Evolutionary conservation across 2,888 invertebrate species (phyloP), one percentile per base, ranked within the genome.

Genomic region (Caenorhabditis uteleia): DNA sequence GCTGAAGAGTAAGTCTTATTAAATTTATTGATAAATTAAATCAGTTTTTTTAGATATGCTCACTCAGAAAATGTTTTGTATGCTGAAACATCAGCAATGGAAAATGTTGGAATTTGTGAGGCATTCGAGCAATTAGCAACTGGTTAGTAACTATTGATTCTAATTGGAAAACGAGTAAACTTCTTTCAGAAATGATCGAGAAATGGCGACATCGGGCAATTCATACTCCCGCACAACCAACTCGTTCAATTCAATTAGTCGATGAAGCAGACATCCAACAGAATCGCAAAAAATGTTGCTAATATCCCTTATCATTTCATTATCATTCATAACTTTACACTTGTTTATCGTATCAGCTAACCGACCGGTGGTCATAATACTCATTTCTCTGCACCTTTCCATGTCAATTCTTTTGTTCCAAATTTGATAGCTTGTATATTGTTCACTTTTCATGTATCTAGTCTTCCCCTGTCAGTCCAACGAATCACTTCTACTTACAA

Each of bases 21-120:
- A n/a, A n/a, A n/a, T n/a, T n/a, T n/a, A n/a, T n/a, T n/a, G n/a
- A n/a, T n/a, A n/a, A n/a, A n/a, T n/a, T n/a, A n/a, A n/a, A n/a
- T n/a, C n/a, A n/a, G n/a, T n/a, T n/a, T n/a, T n/a, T n/a, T n/a
- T n/a, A n/a, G n/a, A 90, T 93, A 85, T 77, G 85, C 86, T 16
- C 75, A 78, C 27, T 84, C 85, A 16, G 86, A 87, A 8, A 84
- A 84, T 27, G 86, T 86, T n/a, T 77, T 76, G 50, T 86, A 86
- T 75, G 83, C 79, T 75, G 85, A 85, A 57, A 84, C 85, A 36
- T 86, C 86, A 34, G 86, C 86, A 18, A 86, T 86, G 72, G 77
- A 85, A 39, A 86, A 85, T 29, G 34, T 50, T 16, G 72, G 72
- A 23, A 67, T 72, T 31, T n/a, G 54, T 0, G 53, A 64, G 16